Conservation (phyloP, 2,888 invertebrate species). For the Buathra laborator region DNA sequence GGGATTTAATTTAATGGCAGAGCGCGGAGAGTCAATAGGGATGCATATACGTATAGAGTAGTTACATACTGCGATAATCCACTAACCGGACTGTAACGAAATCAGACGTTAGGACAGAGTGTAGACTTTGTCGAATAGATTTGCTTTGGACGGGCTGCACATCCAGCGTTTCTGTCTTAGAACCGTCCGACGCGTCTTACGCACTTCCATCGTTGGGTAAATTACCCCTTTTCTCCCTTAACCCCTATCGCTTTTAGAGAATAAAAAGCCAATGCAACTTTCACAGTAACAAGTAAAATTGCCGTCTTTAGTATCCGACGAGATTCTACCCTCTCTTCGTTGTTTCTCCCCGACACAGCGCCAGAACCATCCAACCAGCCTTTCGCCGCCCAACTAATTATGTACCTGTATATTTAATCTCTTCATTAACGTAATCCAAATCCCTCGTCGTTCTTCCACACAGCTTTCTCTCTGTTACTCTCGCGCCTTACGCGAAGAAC, state of each 20-base stretch:
- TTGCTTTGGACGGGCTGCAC: constrained; percentile 13
- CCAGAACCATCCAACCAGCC: constrained; percentile 26
- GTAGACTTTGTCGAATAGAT: constrained; percentile 35
- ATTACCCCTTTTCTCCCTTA: constrained; percentile 16
- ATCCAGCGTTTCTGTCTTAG: neutral
- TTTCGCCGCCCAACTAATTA: constrained; percentile 64
- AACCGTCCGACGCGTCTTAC: constrained; percentile 27
- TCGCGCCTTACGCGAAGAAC: constrained; percentile 24
- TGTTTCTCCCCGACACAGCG: neutral
- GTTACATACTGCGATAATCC: neutral
- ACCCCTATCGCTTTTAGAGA: neutral
- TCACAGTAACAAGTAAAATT: constrained; percentile 23
- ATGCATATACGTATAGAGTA: constrained; percentile 7
- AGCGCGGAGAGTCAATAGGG: constrained; percentile 39
- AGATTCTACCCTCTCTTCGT: constrained; percentile 10
- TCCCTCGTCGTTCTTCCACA: constrained; percentile 48
- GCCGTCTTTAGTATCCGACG: constrained; percentile 17
- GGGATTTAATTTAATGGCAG: constrained; percentile 72
- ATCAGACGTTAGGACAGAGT: constrained; percentile 36
- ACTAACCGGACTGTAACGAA: constrained; percentile 28
- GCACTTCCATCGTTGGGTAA: constrained; percentile 23
- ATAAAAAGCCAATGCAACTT: constrained; percentile 19
- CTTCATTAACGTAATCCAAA: constrained; percentile 74
- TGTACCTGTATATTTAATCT: constrained; percentile 73
- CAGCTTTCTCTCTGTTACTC: neutral